Evolutionary conservation across 2,113 vertebrate species (phyloP), one percentile per base, ranked within the genome.

Genomic region (Abramis brama): DNA sequence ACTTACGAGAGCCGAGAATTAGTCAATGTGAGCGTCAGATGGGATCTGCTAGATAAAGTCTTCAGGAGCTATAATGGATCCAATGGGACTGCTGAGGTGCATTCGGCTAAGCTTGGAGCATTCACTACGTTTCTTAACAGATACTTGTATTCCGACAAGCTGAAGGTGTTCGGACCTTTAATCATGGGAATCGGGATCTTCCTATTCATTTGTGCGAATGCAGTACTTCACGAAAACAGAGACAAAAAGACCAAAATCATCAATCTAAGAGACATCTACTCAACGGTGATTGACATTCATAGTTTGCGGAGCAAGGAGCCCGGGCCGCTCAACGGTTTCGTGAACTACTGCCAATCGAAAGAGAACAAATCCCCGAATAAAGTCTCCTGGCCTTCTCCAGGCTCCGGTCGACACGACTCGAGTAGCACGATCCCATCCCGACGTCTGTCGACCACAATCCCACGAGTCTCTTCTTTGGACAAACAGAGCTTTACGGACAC

Each of bases 181-280:
- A 97, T 97, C 89, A 99, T 99, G 98, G 98, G 98, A 1, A 96
- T 98, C 0, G 98, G 98, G 71, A 97, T 99, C 89, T 99, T 99
- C 91, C 96, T 99, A 45, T 99, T 99, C 92, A 99, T 99, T 88
- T 99, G 98, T 15, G 98, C 97, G 45, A 99, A 99, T 23, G 98
- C 98, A 0, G 98, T 99, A 64, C 92, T 99, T 84, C 98, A 99
- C 0, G 98, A 99, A 90, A 97, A 97, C 91, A 94, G 98, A 0
- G 98, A 99, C 94, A 97, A 95, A 90, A 97, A 98, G 93, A 99
- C 98, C 47, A 99, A 98, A 91, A 94, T 99, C 83, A 99, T 99
- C 91, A 98, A 99, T 90, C 91, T 99, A 82, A 94, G 97, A 75
- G 97, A 99, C 92, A 96, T 97, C 86, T 97, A 97, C 88, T 97